Base-by-base conservation (phyloP, 1,140 invertebrate genomes). In the Spodoptera frugiperda region DNA sequence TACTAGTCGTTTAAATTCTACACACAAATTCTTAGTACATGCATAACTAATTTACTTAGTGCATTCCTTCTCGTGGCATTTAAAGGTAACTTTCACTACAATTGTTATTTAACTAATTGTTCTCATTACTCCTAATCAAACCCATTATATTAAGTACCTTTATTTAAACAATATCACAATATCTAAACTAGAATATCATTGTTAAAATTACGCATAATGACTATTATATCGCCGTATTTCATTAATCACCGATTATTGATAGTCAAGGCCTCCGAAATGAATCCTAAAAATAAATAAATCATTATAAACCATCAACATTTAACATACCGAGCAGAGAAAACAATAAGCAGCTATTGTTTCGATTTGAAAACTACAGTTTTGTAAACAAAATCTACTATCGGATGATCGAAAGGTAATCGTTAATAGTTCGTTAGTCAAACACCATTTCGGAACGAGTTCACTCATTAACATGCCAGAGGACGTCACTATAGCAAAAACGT, bases 261-360 rank as follows among this genome's bases (percentile, higher is more conserved):
- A 57, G 14, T 57, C 19, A 21, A 25, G 25, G 25, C 14, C 19
- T 39, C 21, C 12, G 9, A 12, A 61, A 44, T 19, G 15, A 61
- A 57, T 12, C 17, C 17, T 14, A 12, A 57, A 25, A 21, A 57
- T 57, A 57, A 57, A 70, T 21, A 11, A 21, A 46, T 73, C 21
- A 67, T 48, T 39, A 8, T 39, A 39, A 39, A 39, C 5, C 17
- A 55, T 53, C 14, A 55, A 49, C 17, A 51, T 53, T n/a, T n/a
- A 76, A 67, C 46, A 78, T 21, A 78, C 15, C 77, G 51, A 70
- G 73, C 48, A 63, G n/a, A 9, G 30, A 63, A 76, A 78, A 81
- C 57, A 80, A 68, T 76, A 12, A 21, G 14, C 53, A 44, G 4
- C 77, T 17, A 77, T 78, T 79, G 61, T 80, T 53, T 55, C 17